These are phyloP conservation scores for Dynastes tityus DNA, from an alignment of 2,888 invertebrate species.

Conservation along the genomic window DNA sequence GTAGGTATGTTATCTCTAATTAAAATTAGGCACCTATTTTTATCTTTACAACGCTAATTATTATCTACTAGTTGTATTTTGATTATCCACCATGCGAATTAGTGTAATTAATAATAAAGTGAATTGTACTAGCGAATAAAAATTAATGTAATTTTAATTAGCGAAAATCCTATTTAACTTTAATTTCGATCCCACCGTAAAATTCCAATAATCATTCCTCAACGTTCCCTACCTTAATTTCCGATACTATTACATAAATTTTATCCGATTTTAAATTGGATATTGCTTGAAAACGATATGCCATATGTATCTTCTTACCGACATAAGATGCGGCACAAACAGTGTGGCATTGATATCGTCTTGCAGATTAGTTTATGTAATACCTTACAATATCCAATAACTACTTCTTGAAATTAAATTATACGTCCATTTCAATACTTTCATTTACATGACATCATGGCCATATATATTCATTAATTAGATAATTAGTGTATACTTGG, in stretches of 20 bases:
- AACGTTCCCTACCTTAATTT: neutral
- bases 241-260: neutral
- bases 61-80: too few relatives aligned
- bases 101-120: too few relatives aligned
- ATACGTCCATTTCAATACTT: too few relatives aligned
- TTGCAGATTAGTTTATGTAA: conserved; percentile 1
- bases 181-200: too few relatives aligned
- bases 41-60: too few relatives aligned
- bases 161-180: too few relatives aligned
- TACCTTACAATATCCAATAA: neutral
- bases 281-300: neutral
- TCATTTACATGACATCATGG: too few relatives aligned
- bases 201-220: neutral
- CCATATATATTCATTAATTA: too few relatives aligned
- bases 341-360: neutral
- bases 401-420: neutral
- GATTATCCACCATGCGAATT: too few relatives aligned
- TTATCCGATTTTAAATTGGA: conserved; percentile 2
- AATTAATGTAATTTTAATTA: too few relatives aligned
- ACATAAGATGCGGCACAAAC: neutral
- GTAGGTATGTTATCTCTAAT: neutral
- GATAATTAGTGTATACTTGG: too few relatives aligned
- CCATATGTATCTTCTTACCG: neutral
- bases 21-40: neutral
- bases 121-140: too few relatives aligned